phyloP scores from a whole-genome alignment of 2,888 invertebrate genomes.

The Nomada ferruginata region DNA sequence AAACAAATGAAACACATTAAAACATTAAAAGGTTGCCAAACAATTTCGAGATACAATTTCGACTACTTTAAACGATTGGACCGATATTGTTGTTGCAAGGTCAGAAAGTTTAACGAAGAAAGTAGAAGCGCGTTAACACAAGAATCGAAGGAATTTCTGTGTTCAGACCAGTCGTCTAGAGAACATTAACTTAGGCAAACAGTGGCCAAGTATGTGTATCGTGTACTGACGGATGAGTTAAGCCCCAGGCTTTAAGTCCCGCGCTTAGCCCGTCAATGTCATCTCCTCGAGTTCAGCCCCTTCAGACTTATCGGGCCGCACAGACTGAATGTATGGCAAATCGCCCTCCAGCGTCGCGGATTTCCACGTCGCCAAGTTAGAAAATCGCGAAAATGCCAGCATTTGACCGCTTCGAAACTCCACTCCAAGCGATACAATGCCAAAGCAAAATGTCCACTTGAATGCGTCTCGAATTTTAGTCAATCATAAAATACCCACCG shows the following conservation, averaged over 20 bases:
- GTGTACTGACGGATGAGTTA: conserved; percentile 83
- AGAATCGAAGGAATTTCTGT: conserved; percentile 61
- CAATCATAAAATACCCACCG: conserved; percentile 26
- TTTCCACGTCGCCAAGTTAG: conserved; percentile 76
- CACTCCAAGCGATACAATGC: conserved; percentile 51
- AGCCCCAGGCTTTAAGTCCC: conserved; percentile 82
- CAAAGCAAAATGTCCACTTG: conserved; percentile 39
- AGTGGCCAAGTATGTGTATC: conserved; percentile 79
- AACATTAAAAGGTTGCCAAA: too few relatives aligned
- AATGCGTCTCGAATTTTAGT: conserved; percentile 25
- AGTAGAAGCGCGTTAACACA: conserved; percentile 27
- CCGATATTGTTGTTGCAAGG: not conserved
- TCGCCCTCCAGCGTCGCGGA: conserved; percentile 72
- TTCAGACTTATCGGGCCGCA: conserved; percentile 84
- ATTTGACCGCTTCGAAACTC: conserved; percentile 68
- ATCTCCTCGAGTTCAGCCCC: conserved; percentile 82
- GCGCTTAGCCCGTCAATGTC: conserved; percentile 82
- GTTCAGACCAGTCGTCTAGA: conserved; percentile 57
- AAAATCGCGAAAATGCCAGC: conserved; percentile 70
- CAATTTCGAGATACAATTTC: too few relatives aligned
- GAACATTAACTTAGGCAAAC: conserved; percentile 77
- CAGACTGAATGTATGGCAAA: conserved; percentile 75
- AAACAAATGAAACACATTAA: too few relatives aligned
- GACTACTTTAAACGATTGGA: too few relatives aligned
- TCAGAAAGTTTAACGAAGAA: not conserved